phyloP scores from a whole-genome alignment of 2,797 vertebrate species.

The Periparus ater region DNA sequence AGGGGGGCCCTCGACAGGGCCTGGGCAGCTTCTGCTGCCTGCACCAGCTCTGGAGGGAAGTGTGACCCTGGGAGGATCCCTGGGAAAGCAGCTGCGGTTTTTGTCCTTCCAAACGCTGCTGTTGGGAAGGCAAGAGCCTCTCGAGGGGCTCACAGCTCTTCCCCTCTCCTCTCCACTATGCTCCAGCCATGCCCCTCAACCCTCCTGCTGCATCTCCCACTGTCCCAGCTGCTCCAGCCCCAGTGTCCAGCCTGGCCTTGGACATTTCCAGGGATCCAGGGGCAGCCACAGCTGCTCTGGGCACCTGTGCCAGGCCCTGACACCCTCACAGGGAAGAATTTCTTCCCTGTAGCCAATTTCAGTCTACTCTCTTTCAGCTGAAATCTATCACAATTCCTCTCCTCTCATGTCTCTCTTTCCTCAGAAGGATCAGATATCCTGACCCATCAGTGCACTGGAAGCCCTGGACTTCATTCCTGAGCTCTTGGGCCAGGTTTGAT shows the following conservation, averaged over 20 bases:
- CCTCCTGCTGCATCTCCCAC: not conserved
- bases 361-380: not conserved
- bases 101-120: fast-evolving
- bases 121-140: fast-evolving
- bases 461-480: not conserved
- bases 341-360: not conserved
- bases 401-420: too few species aligned
- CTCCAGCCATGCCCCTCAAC: not conserved
- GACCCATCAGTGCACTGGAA: not conserved
- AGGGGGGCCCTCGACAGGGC: not conserved
- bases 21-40: not conserved
- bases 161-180: not conserved
- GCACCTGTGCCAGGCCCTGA: not conserved
- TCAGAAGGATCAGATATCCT: not conserved
- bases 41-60: not conserved
- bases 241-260: not conserved
- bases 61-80: not conserved
- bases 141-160: fast-evolving
- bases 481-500: not conserved
- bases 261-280: not conserved
- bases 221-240: not conserved
- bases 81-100: not conserved
- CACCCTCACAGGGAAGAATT: not conserved
- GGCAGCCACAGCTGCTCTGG: not conserved
- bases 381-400: not conserved